Evolutionary conservation across 2,888 invertebrate genomes (phyloP), one percentile per base, ranked within the genome.

Genomic region (Phyllotreta cruciferae): DNA sequence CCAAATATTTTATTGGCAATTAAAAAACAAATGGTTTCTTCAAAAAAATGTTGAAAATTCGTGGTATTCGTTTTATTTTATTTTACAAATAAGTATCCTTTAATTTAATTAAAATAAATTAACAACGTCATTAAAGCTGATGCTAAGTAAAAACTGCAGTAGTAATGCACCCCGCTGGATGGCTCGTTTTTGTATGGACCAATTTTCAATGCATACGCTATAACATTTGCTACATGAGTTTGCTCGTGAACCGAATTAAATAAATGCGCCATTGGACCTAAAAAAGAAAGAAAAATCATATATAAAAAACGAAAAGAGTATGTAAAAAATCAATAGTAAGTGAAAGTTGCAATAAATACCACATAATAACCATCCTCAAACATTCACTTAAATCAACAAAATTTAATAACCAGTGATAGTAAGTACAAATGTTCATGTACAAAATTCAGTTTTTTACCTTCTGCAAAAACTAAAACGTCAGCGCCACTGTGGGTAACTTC

Each of bases 241-340:
- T 97, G 96, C 77, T 97, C 96, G 77, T 96, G 95, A 0, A 93
- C 89, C 42, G 89, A 90, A 78, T 93, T 92, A 78, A 97, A 92
- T 4, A 97, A 83, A 80, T 96, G 94, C 0, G 94, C 87, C 86
- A 89, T 89, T 0, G 97, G 96, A 67, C 96, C 96, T 93, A 81
- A 10, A 82, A 82, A 55, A 38, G 42, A 50, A 47, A 47, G 34
- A 47, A 6, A 24, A 44, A 44, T 41, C 4, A 41, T 41, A 41
- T 41, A 41, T 9, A 41, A 41, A 41, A 9, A n/a, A 41, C 3
- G 1, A 41, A n/a, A 9, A 10, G 10, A 41, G 6, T 3, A n/a
- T 41, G 10, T 41, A 41, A 41, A 5, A n/a, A 44, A 44, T 13
- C 8, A 13, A 11, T 44, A 7, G 10, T 10, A 13, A 44, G 9